Conservation (phyloP, 1,140 invertebrate species). For the Atta texana region DNA sequence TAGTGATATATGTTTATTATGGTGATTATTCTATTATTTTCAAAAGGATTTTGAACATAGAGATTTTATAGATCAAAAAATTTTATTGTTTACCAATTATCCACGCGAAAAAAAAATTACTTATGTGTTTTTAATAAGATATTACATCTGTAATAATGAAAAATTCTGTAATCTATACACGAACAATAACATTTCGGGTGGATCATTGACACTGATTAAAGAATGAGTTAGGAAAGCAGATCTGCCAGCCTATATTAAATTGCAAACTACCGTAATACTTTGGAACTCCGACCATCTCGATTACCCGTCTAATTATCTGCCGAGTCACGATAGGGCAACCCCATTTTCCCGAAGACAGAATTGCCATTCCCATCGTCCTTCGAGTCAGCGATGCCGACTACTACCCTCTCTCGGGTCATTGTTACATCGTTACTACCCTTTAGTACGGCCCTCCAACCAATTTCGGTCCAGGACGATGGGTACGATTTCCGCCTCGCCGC, state of each 20-base stretch:
- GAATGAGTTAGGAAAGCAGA: background rate
- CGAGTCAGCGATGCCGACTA: conserved; percentile 74
- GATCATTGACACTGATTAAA: conserved; percentile 46
- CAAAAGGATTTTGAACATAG: background rate
- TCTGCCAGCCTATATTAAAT: conserved; percentile 71
- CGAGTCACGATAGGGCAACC: conserved; percentile 77
- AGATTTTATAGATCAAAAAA: background rate
- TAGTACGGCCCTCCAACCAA: conserved; percentile 74
- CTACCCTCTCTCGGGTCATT: conserved; percentile 80
- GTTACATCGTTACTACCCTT: conserved; percentile 85
- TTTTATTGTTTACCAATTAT: background rate
- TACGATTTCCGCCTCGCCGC: conserved; percentile 66
- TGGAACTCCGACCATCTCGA: conserved; percentile 79
- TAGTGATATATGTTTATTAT: background rate
- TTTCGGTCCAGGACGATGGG: conserved; percentile 70
- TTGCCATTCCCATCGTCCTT: conserved; percentile 77
- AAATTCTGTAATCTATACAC: conserved; percentile 27
- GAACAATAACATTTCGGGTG: conserved; percentile 75
- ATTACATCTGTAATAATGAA: background rate
- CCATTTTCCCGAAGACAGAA: conserved; percentile 80
- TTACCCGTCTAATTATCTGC: conserved; percentile 85
- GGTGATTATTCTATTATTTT: background rate
- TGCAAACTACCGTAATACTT: conserved; percentile 71
- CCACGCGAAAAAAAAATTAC: background rate
- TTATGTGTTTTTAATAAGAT: background rate